phyloP scores from a whole-genome alignment of 2,797 vertebrate genomes.

The Sebastes itinus region DNA sequence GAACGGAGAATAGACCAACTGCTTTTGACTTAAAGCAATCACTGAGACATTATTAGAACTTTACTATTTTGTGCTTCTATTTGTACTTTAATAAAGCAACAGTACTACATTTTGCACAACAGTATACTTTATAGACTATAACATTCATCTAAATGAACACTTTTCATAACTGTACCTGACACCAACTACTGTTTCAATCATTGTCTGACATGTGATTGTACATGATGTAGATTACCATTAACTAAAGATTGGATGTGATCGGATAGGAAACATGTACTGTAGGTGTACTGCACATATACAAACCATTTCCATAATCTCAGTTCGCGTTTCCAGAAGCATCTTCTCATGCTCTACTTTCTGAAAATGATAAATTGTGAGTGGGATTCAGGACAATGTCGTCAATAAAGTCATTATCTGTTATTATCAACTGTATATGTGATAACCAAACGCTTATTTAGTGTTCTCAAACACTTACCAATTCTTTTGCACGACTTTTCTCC shows the following conservation, averaged over 20 bases:
- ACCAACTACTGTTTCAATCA: background rate
- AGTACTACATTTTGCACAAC: background rate
- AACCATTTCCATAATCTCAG: slow-evolving; percentile 94
- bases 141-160: background rate
- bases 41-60: background rate
- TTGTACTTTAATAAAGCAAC: background rate
- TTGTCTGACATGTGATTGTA: no score
- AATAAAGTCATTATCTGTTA: background rate
- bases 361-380: slow-evolving; percentile 20
- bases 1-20: background rate
- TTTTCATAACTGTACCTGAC: background rate
- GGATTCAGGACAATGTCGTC: background rate
- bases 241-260: background rate
- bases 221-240: background rate
- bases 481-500: slow-evolving; percentile 93
- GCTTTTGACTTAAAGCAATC: background rate
- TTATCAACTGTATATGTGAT: background rate
- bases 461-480: slow-evolving; percentile 85
- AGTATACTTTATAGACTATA: no score
- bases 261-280: background rate
- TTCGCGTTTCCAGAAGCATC: slow-evolving; percentile 88
- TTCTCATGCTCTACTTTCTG: slow-evolving; percentile 90
- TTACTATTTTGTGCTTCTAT: background rate
- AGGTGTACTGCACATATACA: slow-evolving; percentile 54
- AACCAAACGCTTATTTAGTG: background rate